These are phyloP conservation scores for Coptodon bakossiorum DNA, from an alignment of 2,113 vertebrate species.

Conservation along the genomic window DNA sequence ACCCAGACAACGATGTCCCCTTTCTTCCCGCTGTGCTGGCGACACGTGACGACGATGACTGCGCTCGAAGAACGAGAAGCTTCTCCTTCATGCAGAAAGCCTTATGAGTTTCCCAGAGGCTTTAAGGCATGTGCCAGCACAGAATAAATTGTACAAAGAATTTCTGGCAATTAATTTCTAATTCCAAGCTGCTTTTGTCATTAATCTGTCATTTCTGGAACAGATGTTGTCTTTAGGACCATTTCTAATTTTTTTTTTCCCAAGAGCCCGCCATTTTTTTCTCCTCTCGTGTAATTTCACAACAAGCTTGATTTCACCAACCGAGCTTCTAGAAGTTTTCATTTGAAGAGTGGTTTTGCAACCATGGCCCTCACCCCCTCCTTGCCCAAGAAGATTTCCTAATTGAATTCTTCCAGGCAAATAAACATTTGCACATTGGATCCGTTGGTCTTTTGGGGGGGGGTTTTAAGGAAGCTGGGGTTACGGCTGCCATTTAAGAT, in stretches of 20 bases:
- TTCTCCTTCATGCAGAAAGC: neutral
- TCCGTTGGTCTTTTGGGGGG: fast-evolving
- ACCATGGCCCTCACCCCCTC: neutral
- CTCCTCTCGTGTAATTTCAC: neutral
- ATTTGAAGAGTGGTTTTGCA: neutral
- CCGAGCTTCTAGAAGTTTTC: neutral
- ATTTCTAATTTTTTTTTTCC: neutral
- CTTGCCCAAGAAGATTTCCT: neutral
- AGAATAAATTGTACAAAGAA: neutral
- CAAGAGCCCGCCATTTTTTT: neutral
- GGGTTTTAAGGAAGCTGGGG: neutral
- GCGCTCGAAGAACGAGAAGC: neutral
- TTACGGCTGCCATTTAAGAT: neutral
- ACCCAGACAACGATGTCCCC: neutral
- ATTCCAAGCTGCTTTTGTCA: neutral
- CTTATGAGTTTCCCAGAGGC: neutral
- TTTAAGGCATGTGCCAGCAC: neutral
- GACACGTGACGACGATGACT: fast-evolving
- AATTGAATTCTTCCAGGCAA: neutral
- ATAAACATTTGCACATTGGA: neutral
- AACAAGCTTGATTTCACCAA: neutral
- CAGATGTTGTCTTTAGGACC: neutral
- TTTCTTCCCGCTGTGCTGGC: neutral
- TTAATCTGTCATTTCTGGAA: neutral
- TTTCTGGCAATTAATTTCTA: neutral